Percentiles rank a stretch among this genome's conserved stretches.
Conservation (phyloP, 2,797 vertebrate species). For the Iguana delicatissima region DNA sequence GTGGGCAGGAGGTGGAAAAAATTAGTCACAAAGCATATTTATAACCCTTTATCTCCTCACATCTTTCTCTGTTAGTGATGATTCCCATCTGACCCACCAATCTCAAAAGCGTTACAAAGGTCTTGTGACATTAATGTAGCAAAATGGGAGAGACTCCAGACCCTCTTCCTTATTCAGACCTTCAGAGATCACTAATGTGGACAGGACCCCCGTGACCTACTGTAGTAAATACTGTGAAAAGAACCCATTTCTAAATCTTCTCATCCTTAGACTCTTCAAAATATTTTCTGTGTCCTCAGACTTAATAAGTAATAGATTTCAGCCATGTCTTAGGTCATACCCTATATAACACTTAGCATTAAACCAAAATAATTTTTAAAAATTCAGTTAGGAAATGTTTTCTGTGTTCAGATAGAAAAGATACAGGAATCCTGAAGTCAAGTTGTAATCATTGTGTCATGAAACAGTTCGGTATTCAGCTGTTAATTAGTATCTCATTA, state of each 20-base stretch:
- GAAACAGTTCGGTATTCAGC: neutral
- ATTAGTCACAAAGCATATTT: no score
- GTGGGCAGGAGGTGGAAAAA: no score
- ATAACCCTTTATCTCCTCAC: no score
- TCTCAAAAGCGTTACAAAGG: no score
- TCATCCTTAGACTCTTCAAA: neutral
- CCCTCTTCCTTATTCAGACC: no score
- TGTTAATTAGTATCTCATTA: neutral
- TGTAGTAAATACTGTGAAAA: neutral
- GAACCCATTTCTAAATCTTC: neutral
- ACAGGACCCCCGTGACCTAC: neutral
- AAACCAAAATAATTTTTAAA: no score
- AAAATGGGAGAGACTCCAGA: no score
- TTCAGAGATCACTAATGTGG: neutral
- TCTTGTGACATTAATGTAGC: no score
- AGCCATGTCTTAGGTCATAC: neutral
- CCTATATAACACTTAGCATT: neutral
- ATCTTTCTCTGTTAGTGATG: no score
- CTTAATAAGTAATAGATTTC: neutral
- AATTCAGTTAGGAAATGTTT: no score
- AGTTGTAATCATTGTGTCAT: neutral
- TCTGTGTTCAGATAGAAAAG: neutral
- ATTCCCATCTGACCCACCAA: no score
- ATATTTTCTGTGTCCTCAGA: neutral
- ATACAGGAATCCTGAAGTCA: neutral